Evolutionary conservation across 2,113 vertebrate species (phyloP), one percentile per base, ranked within the genome.

Genomic region (Sorex araneus): DNA sequence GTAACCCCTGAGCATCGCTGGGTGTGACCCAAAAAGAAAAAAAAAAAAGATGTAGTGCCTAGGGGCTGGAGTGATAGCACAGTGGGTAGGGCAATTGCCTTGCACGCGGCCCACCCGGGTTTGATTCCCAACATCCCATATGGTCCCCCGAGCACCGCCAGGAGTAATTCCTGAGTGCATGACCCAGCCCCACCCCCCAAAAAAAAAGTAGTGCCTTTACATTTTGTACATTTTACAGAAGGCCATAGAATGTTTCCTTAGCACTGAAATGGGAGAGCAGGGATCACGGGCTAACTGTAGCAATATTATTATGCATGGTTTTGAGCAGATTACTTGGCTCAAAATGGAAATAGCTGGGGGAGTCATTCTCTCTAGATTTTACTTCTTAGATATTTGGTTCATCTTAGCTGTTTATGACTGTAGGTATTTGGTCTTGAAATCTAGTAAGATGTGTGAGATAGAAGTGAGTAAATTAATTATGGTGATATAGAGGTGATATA

Each of bases 391-490:
- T 50, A 50, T 50, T 50, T 13, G 9, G 47, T 50, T 9, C 9
- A n/a, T 50, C 47, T 50, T 50, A 50, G 47, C 9, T 50, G 47
- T 50, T 50, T 6, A 50, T 50, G 47, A 50, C 47, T 13, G 10
- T 50, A 13, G 47, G 13, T 79, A 23, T 86, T 94, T 80, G 79
- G 40, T 90, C 64, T 32, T 64, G 2, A 13, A 25, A 60, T 57
- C 40, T 92, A 36, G 23, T 6, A 60, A 71, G 45, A 1, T 6
- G 67, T 81, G 30, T 94, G 50, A 64, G 8, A 32, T 8, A 85
- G 57, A 85, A 91, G 23, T 18, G 74, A 79, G 50, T 36, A n/a
- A 57, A 32, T 78, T 50, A 77, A 23, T 63, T 93, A n/a, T 78
- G 66, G 57, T 80, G 7, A 2, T 47, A 60, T 63, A 66, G 3